Evolutionary conservation across 2,113 vertebrate genomes (phyloP).

Genomic region (Corynorhinus townsendii): DNA sequence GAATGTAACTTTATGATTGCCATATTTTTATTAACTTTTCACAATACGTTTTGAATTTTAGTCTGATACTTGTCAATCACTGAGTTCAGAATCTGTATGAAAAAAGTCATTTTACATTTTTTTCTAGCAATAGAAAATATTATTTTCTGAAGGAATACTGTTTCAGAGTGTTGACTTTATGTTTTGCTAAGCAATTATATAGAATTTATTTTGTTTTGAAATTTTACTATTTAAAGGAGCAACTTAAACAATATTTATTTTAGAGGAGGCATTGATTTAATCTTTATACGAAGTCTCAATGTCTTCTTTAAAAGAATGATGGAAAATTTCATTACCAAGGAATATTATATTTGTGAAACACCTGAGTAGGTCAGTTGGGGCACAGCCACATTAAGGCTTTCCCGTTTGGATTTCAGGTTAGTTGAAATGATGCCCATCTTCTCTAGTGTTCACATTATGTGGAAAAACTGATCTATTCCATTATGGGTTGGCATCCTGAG

Average conservation of each 20-base stretch:
- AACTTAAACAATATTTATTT: neutral
- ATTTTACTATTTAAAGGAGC: neutral
- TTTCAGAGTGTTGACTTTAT: neutral
- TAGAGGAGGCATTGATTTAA: neutral
- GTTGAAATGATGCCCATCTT: neutral
- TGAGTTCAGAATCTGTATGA: neutral
- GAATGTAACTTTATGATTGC: neutral
- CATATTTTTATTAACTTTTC: neutral
- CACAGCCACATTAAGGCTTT: neutral
- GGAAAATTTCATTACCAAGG: neutral
- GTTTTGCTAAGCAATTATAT: neutral
- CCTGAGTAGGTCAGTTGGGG: neutral
- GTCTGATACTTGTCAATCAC: neutral
- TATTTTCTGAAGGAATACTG: neutral
- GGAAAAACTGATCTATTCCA: neutral
- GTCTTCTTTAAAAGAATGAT: neutral
- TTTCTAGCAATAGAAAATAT: neutral
- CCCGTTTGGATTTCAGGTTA: neutral
- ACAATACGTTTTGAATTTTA: conserved; percentile 15
- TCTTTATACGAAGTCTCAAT: neutral
- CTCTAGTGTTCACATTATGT: neutral
- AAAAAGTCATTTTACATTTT: neutral
- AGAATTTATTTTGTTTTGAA: neutral
- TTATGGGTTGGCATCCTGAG: neutral
- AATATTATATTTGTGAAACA: neutral